Base-by-base conservation (phyloP, 2,113 vertebrate genomes). In the Lipotes vexillifer region DNA sequence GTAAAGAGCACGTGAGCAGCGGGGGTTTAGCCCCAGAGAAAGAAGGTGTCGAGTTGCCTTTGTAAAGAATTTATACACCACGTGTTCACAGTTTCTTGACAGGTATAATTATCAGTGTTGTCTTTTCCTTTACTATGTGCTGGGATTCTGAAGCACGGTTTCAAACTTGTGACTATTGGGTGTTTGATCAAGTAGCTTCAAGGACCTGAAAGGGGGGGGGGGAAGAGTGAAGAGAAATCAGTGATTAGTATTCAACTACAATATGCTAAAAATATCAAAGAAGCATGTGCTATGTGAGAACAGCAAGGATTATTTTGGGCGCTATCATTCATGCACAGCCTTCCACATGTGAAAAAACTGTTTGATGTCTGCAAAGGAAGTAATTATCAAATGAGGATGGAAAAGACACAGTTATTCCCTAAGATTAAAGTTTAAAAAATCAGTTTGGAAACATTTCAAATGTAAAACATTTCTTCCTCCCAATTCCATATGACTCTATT, bases 121-220 rank as follows among this genome's bases (percentile, higher is more conserved):
- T 96, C 88, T 95, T 97, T 98, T 93, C 96, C 96, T 97, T 98
- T 97, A 96, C 96, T 98, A 74, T 90, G 90, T 98, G 97, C 97
- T 98, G 98, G 96, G 98, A 98, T 98, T 96, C 88, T 93, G 90
- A 98, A 98, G 97, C 96, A 97, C 93, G 93, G 90, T 93, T 99
- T 97, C 98, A 85, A 95, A 98, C 97, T 96, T 89, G 89, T 98
- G 97, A 98, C 97, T 98, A 97, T 91, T 94, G 90, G 96, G 97
- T 96, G 98, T 97, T 98, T 90, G 98, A 97, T 96, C 82, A 93
- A 97, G 88, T 72, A 78, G 93, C 75, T 57, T 96, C 85, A 69
- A 92, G 29, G 84, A 78, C 94, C 98, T 98, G 88, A 74, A 86
- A 96, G 18, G 20, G 52, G 18, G 72, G 44, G 21, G 21, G 17